Evolutionary conservation across 2,888 invertebrate species (phyloP).

Genomic region (Patella ulyssiponensis): DNA sequence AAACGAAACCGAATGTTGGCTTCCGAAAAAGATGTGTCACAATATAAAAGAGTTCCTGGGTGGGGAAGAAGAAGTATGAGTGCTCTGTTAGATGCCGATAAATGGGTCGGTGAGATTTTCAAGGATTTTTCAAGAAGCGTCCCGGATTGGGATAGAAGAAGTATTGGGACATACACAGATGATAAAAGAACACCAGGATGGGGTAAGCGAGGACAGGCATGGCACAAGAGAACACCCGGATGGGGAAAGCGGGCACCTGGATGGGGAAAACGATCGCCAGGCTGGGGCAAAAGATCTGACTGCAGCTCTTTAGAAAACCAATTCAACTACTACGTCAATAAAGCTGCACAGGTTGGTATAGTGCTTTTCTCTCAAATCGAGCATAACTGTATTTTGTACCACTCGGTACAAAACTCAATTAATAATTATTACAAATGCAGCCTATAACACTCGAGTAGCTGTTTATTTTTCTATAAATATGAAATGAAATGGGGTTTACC

Average conservation of each 20-base stretch:
- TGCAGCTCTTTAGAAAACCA: constrained; percentile 29
- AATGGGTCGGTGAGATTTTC: constrained; percentile 36
- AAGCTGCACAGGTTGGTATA: constrained; percentile 34
- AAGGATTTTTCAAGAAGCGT: constrained; percentile 41
- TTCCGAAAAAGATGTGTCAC: constrained; percentile 35
- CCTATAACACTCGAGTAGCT: too few relatives aligned
- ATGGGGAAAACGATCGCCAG: constrained; percentile 58
- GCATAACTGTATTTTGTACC: too few relatives aligned
- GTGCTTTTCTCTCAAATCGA: too few relatives aligned
- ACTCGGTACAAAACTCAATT: too few relatives aligned
- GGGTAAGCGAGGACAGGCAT: constrained; percentile 55
- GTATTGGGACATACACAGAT: constrained; percentile 30
- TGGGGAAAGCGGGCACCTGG: constrained; percentile 51
- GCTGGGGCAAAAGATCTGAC: constrained; percentile 54
- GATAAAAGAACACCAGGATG: constrained; percentile 48
- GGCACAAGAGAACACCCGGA: constrained; percentile 46
- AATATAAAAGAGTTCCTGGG: constrained; percentile 49
- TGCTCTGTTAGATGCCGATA: constrained; percentile 31
- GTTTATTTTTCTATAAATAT: too few relatives aligned
- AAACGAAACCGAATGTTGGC: constrained; percentile 42
- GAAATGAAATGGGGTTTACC: too few relatives aligned
- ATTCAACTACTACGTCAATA: constrained; percentile 27
- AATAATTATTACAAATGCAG: too few relatives aligned
- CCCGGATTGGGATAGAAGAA: constrained; percentile 52
- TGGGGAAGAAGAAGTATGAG: constrained; percentile 47